These are phyloP conservation scores for Drosophila picticornis DNA, from an alignment of 2,888 invertebrate genomes.

Conservation along the genomic window DNA sequence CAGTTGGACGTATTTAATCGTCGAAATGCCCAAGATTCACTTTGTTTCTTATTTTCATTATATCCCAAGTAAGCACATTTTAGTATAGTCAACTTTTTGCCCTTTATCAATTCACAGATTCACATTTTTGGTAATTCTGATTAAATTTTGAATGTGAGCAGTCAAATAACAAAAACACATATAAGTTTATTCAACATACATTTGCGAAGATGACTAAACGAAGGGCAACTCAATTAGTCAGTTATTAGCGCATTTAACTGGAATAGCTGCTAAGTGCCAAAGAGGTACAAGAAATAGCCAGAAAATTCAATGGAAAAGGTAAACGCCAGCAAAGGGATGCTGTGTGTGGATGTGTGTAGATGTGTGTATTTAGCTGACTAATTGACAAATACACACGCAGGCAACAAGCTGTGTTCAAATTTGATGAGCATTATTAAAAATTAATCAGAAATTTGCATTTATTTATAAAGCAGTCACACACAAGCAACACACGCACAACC, in stretches of 20 bases:
- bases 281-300: conserved; percentile 9
- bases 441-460: conserved; percentile 78
- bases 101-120: not conserved
- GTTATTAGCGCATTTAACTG: not conserved
- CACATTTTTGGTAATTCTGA: not conserved
- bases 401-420: conserved; percentile 47
- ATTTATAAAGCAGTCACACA: conserved; percentile 28
- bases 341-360: conserved; percentile 1
- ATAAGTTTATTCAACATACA: not conserved
- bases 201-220: not conserved
- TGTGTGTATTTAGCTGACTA: conserved; percentile 36
- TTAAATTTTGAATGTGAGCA: not conserved
- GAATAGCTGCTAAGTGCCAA: not conserved
- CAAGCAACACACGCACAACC: conserved; percentile 10
- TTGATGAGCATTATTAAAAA: conserved; percentile 79
- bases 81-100: not conserved
- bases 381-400: conserved; percentile 31
- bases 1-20: not conserved
- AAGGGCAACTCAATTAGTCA: not conserved
- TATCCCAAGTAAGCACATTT: not conserved
- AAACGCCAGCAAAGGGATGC: not conserved
- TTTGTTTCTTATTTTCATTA: not conserved
- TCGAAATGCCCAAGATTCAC: no score
- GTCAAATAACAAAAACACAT: not conserved
- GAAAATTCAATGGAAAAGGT: conserved; percentile 9